Conservation (phyloP, 2,888 invertebrate genomes). For the Eledone cirrhosa region DNA sequence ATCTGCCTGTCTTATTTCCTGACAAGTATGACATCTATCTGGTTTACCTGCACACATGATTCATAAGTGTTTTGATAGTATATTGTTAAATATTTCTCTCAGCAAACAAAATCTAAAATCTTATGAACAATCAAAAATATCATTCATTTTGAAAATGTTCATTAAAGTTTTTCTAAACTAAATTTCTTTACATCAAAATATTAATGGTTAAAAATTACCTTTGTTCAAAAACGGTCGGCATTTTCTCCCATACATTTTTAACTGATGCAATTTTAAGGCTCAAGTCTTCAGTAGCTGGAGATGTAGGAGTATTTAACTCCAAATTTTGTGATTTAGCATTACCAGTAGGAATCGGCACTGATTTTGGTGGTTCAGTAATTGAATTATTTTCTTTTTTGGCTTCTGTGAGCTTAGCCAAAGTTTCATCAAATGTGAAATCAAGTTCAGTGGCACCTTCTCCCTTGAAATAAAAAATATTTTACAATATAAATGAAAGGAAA, state of each 20-base stretch:
- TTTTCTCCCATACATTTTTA: slow-evolving; percentile 75
- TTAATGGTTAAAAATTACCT: slow-evolving; percentile 40
- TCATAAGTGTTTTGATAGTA: too few species aligned
- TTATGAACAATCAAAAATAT: too few species aligned
- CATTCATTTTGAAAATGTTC: too few species aligned
- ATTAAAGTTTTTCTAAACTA: too few species aligned
- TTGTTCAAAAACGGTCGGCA: slow-evolving; percentile 50
- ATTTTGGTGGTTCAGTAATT: slow-evolving; percentile 17
- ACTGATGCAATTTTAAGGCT: slow-evolving; percentile 94
- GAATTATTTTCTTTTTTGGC: slow-evolving; percentile 48
- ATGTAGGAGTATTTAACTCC: slow-evolving; percentile 48
- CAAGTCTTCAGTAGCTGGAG: slow-evolving; percentile 84
- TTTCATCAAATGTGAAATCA: slow-evolving; percentile 89
- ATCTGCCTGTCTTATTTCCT: too few species aligned
- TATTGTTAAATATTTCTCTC: too few species aligned
- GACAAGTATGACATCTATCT: too few species aligned
- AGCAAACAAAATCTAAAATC: too few species aligned
- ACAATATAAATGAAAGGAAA: neutral
- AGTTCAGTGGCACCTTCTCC: slow-evolving; percentile 74
- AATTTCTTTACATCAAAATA: too few species aligned
- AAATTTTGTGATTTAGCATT: neutral
- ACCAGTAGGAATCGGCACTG: neutral
- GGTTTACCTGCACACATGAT: too few species aligned
- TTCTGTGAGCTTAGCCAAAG: slow-evolving; percentile 70
- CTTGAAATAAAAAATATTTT: slow-evolving; percentile 33